phyloP scores from a whole-genome alignment of 1,140 invertebrate genomes.

The Drosophila sp. region DNA sequence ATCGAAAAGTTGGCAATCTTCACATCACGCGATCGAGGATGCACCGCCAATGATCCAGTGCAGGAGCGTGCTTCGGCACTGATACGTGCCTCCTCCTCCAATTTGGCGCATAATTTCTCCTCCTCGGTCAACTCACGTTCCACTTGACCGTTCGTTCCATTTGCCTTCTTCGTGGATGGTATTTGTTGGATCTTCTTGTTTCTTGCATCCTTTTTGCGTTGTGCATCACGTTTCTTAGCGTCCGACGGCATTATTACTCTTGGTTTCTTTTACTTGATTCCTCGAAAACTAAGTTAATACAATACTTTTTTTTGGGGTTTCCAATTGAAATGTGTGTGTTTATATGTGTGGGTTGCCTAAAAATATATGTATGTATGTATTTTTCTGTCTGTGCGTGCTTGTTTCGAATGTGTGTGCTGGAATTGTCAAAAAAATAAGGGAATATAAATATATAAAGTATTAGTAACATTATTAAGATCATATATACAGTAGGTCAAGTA shows the following conservation, averaged over 20 bases:
- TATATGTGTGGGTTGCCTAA: slow-evolving; percentile 37
- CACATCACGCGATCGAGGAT: slow-evolving; percentile 97
- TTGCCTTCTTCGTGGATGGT: slow-evolving; percentile 77
- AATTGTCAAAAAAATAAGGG: slow-evolving; percentile 10
- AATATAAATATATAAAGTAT: background rate
- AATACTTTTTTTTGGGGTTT: slow-evolving; percentile 31
- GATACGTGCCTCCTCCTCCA: slow-evolving; percentile 95
- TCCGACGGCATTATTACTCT: slow-evolving; percentile 67
- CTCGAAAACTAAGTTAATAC: background rate
- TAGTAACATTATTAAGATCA: background rate
- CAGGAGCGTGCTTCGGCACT: slow-evolving; percentile 97
- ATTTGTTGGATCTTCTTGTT: slow-evolving; percentile 88
- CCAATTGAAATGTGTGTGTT: slow-evolving; percentile 22
- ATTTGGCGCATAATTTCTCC: slow-evolving; percentile 93
- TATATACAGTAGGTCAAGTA: background rate
- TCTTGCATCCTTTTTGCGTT: slow-evolving; percentile 97
- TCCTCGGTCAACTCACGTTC: slow-evolving; percentile 86
- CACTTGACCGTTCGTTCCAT: slow-evolving; percentile 73
- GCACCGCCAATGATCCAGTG: slow-evolving; percentile 97
- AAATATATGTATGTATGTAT: slow-evolving; percentile 25
- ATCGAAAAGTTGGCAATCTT: slow-evolving; percentile 99
- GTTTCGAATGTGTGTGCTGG: slow-evolving; percentile 18
- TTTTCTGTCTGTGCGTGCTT: slow-evolving; percentile 6
- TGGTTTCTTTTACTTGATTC: background rate
- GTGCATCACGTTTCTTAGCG: slow-evolving; percentile 97